Evolutionary conservation across 2,888 invertebrate genomes (phyloP).

Genomic region (Drosophila flavopinicola): DNA sequence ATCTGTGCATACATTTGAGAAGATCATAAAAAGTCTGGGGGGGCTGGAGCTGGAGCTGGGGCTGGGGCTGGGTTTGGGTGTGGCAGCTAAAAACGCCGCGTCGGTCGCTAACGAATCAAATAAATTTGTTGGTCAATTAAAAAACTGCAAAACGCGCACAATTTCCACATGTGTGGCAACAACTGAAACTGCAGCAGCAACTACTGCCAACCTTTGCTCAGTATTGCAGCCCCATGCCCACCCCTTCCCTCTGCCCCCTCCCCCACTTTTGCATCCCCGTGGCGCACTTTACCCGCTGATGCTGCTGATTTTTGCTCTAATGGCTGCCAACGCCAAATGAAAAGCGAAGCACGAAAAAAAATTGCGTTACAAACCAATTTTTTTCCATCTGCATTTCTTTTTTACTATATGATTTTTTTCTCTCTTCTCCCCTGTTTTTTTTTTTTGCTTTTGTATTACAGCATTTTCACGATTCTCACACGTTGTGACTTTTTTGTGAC

Average conservation of each 20-base stretch:
- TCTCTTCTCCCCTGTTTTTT: slow-evolving; percentile 13
- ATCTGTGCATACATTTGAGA: background rate
- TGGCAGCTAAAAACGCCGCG: slow-evolving; percentile 51
- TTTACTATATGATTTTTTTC: slow-evolving; percentile 34
- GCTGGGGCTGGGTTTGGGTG: too few species aligned
- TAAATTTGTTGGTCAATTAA: slow-evolving; percentile 85
- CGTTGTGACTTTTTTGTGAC: slow-evolving; percentile 64
- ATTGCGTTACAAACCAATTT: slow-evolving; percentile 71
- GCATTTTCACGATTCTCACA: slow-evolving; percentile 64
- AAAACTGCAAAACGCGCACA: slow-evolving; percentile 84
- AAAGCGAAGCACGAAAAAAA: slow-evolving; percentile 64
- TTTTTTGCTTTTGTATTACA: slow-evolving; percentile 50
- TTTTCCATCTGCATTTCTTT: slow-evolving; percentile 49
- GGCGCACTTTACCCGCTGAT: slow-evolving; percentile 40
- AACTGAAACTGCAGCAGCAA: slow-evolving; percentile 56
- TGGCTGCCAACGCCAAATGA: slow-evolving; percentile 76
- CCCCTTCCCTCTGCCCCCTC: background rate
- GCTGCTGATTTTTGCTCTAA: slow-evolving; percentile 78
- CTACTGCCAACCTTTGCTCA: slow-evolving; percentile 24
- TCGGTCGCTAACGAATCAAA: slow-evolving; percentile 84
- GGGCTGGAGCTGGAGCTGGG: too few species aligned
- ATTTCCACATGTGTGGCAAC: slow-evolving; percentile 78
- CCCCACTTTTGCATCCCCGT: background rate
- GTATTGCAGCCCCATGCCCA: slow-evolving; percentile 2
- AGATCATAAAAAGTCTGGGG: slow-evolving; percentile 39